These are phyloP conservation scores for Dendrolimus pini DNA, from an alignment of 2,888 invertebrate species.

Conservation along the genomic window DNA sequence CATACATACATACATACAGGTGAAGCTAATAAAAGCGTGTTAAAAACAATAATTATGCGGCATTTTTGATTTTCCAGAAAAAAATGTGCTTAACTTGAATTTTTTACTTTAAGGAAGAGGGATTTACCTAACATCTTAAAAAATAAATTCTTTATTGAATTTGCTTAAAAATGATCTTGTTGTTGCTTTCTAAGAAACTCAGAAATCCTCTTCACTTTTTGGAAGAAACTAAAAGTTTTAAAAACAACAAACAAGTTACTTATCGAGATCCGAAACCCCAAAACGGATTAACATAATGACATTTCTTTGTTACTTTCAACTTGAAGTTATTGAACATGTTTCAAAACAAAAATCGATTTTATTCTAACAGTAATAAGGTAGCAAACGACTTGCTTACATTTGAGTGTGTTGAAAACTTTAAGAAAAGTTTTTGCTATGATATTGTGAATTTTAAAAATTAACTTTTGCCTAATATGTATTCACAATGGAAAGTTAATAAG, in stretches of 20 bases:
- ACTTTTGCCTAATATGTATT: slow-evolving; percentile 55
- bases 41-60: too few species aligned
- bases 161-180: not conserved
- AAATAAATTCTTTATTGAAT: not conserved
- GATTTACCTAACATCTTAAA: not conserved
- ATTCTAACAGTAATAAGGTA: too few species aligned
- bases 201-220: slow-evolving; percentile 14
- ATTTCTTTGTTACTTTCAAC: slow-evolving; percentile 41
- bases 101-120: too few species aligned
- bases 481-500: slow-evolving; percentile 43
- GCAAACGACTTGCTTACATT: too few species aligned
- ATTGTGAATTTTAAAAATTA: slow-evolving; percentile 33
- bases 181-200: slow-evolving; percentile 9
- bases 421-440: too few species aligned
- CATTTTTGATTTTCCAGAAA: too few species aligned
- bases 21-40: too few species aligned
- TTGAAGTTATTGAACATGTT: not conserved
- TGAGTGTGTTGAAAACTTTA: too few species aligned
- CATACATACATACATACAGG: too few species aligned
- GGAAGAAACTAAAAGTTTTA: slow-evolving; percentile 18
- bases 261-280: slow-evolving; percentile 24
- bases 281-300: slow-evolving; percentile 59
- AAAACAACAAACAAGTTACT: slow-evolving; percentile 37
- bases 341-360: too few species aligned
- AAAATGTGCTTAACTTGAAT: too few species aligned